Evolutionary conservation across 2,888 invertebrate species (phyloP).

Genomic region (Tetrapedia diversipes): DNA sequence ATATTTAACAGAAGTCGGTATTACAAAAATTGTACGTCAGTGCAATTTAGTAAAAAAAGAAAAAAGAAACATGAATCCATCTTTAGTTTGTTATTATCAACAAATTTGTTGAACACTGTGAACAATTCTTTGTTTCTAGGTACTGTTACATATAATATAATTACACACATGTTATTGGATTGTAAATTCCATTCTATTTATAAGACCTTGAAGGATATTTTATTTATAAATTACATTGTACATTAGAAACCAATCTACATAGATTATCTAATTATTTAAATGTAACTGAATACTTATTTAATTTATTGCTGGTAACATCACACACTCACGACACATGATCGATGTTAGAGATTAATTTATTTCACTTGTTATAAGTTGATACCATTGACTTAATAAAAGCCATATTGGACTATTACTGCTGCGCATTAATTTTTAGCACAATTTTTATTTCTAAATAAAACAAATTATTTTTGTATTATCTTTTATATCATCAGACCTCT

Average conservation of each 20-base stretch:
- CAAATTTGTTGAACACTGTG: constrained; percentile 6
- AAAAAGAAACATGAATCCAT: neutral
- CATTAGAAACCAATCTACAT: constrained; percentile 32
- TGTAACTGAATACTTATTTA: constrained; percentile 47
- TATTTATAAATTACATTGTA: constrained; percentile 44
- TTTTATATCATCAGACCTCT: neutral
- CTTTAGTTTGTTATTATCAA: constrained; percentile 13
- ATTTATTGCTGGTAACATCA: constrained; percentile 53
- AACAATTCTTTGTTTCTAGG: constrained; percentile 10
- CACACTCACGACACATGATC: constrained; percentile 23
- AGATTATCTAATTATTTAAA: constrained; percentile 51
- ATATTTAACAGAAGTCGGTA: neutral
- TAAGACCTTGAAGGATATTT: constrained; percentile 25
- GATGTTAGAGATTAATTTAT: constrained; percentile 57
- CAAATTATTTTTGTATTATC: neutral
- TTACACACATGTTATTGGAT: constrained; percentile 1
- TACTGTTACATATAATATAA: constrained; percentile 16
- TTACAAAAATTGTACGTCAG: constrained; percentile 8
- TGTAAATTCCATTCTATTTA: constrained; percentile 26
- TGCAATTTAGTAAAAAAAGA: neutral
- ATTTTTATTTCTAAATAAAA: neutral
- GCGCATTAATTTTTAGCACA: neutral
- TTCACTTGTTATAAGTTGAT: constrained; percentile 54
- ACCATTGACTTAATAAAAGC: constrained; percentile 60
- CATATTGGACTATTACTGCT: constrained; percentile 23